A percentile compares a stretch with the other conserved stretches of the same genome.
These are phyloP conservation scores for Nesoenas mayeri DNA, from an alignment of 2,113 vertebrate species.

Conservation along the genomic window DNA sequence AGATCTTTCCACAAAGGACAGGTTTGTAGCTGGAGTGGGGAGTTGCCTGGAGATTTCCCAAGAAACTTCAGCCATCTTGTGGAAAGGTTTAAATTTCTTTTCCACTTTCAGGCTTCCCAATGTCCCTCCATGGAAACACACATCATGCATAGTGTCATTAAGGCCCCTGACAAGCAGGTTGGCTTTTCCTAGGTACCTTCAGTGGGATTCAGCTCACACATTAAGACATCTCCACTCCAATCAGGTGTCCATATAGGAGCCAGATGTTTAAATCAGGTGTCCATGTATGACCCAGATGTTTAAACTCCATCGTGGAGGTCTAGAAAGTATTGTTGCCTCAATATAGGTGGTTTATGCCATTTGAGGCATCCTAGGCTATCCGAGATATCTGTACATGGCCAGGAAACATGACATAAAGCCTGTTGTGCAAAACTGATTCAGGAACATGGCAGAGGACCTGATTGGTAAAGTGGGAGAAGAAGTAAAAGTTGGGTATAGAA, in stretches of 20 bases:
- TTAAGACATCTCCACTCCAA: neutral
- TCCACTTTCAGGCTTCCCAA: neutral
- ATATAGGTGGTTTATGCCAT: neutral
- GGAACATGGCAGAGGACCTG: neutral
- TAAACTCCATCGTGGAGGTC: neutral
- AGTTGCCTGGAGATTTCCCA: neutral
- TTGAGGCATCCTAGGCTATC: neutral
- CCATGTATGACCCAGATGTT: neutral
- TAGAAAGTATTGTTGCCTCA: neutral
- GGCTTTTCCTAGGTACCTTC: neutral
- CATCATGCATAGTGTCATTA: neutral
- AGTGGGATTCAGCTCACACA: neutral
- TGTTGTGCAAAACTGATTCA: neutral
- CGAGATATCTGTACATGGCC: neutral
- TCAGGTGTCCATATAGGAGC: rapidly evolving
- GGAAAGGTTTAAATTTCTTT: neutral
- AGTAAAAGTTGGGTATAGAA: neutral
- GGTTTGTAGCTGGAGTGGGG: neutral
- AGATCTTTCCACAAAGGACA: neutral
- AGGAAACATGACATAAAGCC: neutral
- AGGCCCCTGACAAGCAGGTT: neutral
- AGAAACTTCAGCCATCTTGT: neutral
- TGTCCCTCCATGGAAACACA: neutral
- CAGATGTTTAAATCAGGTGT: neutral
- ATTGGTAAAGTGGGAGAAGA: neutral